Base-by-base conservation (phyloP, 2,888 invertebrate species). In the Lucinisca nassula region DNA sequence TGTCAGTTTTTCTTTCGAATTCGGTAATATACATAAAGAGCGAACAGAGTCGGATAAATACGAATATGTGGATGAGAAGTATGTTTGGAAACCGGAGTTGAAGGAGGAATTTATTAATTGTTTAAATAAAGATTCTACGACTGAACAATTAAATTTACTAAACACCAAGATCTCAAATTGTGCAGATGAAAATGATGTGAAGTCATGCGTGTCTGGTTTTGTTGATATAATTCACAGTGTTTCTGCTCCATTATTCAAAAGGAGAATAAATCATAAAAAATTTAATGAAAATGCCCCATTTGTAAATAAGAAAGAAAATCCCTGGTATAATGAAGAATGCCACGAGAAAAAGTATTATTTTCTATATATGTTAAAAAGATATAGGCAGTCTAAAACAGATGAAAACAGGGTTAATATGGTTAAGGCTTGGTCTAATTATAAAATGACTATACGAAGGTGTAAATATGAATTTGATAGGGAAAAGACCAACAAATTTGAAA, bases 321-420 rank as follows among this genome's bases (percentile, higher is more conserved):
- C 37, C 12, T 81, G 81, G 81, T 81, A 55, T 72, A 74, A 81
- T 35, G n/a, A 37, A 21, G 58, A 81, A 81, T 81, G 81, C 37
- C 24, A 73, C 10, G 27, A 58, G 27, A 35, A 35, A 27, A 51
- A 73, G 24, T 14, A 51, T 1, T n/a, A 73, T 14, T 74, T 81
- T 81, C 40, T 40, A 40, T 38, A 58, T 40, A 32, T 8, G 3
- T 38, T 74, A 21, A 74, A 74, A 55, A 35, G 24, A 30, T 74
- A 74, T 74, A 35, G 73, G 37, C 10, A 17, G 12, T 38, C 35
- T 6, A 72, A 80, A 32, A 51, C 49, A 1, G 49, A 72, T 6
- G 17, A 12, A 40, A 80, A 51, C 37, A 80, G 80, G 37, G 17
- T 38, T 55, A 37, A 58, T 30, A 37, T 81, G 55, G 38, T 40